phyloP scores from a whole-genome alignment of 2,888 invertebrate species.

The Tenthredo notha region DNA sequence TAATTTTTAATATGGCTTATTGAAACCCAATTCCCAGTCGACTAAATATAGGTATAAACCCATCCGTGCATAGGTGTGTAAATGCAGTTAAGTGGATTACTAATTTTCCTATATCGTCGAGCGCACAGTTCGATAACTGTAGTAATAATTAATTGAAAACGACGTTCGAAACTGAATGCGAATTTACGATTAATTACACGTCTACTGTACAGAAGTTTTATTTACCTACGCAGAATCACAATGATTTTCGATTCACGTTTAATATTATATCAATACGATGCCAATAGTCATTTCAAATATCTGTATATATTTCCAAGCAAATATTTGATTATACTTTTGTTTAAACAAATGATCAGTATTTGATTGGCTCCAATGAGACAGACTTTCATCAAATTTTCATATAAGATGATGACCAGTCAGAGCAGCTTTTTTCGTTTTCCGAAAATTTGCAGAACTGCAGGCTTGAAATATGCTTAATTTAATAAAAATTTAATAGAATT shows the following conservation, averaged over 20 bases:
- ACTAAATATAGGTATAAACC: neutral
- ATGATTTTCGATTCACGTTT: neutral
- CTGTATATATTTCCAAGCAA: neutral
- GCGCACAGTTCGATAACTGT: slow-evolving; percentile 3
- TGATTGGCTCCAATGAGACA: neutral
- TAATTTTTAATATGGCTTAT: slow-evolving; percentile 28
- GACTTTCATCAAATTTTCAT: neutral
- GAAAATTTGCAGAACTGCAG: neutral
- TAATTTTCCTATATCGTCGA: slow-evolving; percentile 22
- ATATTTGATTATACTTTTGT: slow-evolving; percentile 16
- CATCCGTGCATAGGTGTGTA: neutral
- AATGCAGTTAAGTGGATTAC: slow-evolving; percentile 30
- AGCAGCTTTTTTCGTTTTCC: too few species aligned
- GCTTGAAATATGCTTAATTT: neutral
- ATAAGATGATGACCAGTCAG: neutral
- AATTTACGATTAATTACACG: slow-evolving; percentile 26
- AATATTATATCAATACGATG: neutral
- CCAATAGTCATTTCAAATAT: slow-evolving; percentile 32
- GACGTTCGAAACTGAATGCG: neutral
- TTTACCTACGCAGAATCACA: neutral
- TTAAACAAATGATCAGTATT: neutral
- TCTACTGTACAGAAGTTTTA: neutral
- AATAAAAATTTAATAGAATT: neutral
- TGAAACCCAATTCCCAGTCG: slow-evolving; percentile 21
- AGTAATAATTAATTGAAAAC: slow-evolving; percentile 4